Evolutionary conservation across 35 echinoderm and acorn worm genomes (phyloP), one percentile per base, ranked within the genome.

Genomic region (Acanthaster planci): DNA sequence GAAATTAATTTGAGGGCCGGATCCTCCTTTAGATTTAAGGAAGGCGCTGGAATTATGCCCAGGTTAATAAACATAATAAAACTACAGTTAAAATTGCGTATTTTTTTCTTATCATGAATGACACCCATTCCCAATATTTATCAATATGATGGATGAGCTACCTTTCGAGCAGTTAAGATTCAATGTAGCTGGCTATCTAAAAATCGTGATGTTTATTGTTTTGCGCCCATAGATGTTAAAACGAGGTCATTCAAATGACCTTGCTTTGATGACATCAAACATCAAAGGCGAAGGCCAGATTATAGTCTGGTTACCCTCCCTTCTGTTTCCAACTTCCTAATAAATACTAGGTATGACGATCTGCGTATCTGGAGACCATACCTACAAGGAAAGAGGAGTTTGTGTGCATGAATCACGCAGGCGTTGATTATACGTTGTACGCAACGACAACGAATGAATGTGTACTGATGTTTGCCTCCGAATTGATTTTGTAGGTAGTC

Each of bases 191-290:
- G n/a, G n/a, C n/a, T n/a, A n/a, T n/a, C n/a, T n/a, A n/a, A n/a
- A n/a, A n/a, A n/a, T n/a, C n/a, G n/a, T n/a, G 42, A 47, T 47
- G 42, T 68, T 72, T 35, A 26, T 72, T 36, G 30, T 26, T 31
- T 26, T 27, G 64, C 64, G 64, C 64, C 64, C 64, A 72, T 72
- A 72, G 21, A 72, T 14, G 14, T 19, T 8, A 14, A 9, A 72
- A 47, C 42, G 12, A 72, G 64, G 64, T 72, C 64, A 72, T 29
- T 72, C n/a, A 1, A 72, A 15, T 72, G 64, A 72, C 64, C 64
- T 72, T 72, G 21, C 34, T 72, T 72, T 72, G 26, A 23, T 72
- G 64, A 31, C 64, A 34, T 72, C 64, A 72, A 72, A n/a, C n/a
- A n/a, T n/a, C n/a, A n/a, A 72, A 67, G 34, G 8, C 26, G 64